Evolutionary conservation across 2,113 vertebrate species (phyloP), one percentile per base, ranked within the genome.

Genomic region (Herpailurus yagouaroundi): DNA sequence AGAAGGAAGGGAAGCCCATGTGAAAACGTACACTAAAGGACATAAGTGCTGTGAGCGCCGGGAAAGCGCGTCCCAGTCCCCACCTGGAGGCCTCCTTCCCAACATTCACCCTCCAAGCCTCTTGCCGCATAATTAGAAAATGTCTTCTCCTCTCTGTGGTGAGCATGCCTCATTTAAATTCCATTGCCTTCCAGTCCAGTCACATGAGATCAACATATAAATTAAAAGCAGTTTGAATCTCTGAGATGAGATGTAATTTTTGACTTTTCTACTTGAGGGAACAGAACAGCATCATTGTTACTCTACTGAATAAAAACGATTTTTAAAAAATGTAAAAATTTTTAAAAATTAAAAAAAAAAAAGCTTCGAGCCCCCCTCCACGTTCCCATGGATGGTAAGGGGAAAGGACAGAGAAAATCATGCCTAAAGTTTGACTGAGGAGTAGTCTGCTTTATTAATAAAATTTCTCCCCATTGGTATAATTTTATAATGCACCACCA

Each of bases 211-310:
- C 95, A 94, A 86, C n/a, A n/a, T 41, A 80, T 41, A 64, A 89
- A 89, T 57, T 69, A 81, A 94, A 79, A 85, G 38, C 64, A 5
- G 4, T 48, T 94, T 81, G 71, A 74, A 18, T 82, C 52, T 82
- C 57, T 94, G 73, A 89, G 36, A 85, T 81, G 93, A 91, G 48
- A 31, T 93, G 48, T 16, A 50, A 92, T 16, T 31, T 89, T 79
- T 66, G 69, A 45, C 57, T 89, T 89, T 95, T 69, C 93, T 73
- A 8, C 66, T 63, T 89, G n/a, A 89, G 74, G 64, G 25, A 94
- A 81, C 36, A 57, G 31, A 94, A 76, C 21, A 76, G 11, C n/a
- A 38, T 48, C 25, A 57, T 74, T 85, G 41, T 9, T n/a, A 31
- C 48, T 81, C 10, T 45, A 45, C 9, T 89, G 41, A 79, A 57